phyloP scores from a whole-genome alignment of 2,888 invertebrate species.

The Diaperis boleti region DNA sequence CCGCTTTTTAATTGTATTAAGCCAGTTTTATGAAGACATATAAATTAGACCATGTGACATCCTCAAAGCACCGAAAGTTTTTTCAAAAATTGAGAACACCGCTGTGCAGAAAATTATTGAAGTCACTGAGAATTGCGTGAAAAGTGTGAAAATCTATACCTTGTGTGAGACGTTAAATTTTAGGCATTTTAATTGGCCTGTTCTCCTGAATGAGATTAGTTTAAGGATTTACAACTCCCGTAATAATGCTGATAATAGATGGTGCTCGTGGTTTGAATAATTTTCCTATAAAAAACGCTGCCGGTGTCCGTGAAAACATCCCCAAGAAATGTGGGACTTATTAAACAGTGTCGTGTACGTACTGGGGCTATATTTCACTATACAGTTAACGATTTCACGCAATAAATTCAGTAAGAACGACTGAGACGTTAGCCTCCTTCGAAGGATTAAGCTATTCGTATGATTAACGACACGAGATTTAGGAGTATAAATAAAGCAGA shows the following conservation, averaged over 20 bases:
- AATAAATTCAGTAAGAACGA: slow-evolving; percentile 46
- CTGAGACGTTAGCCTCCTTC: slow-evolving; percentile 21
- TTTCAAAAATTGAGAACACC: slow-evolving; percentile 2
- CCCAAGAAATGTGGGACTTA: slow-evolving; percentile 29
- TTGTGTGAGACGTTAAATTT: no score
- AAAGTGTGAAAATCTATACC: no score
- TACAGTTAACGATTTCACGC: slow-evolving; percentile 47
- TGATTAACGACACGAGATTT: slow-evolving; percentile 21
- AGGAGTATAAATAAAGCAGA: slow-evolving; percentile 2
- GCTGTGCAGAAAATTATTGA: background rate
- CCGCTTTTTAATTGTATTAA: slow-evolving; percentile 48
- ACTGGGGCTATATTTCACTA: slow-evolving; percentile 47
- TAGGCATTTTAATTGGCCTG: slow-evolving; percentile 24
- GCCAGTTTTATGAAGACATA: slow-evolving; percentile 61
- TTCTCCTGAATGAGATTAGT: slow-evolving; percentile 22
- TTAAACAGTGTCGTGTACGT: slow-evolving; percentile 23
- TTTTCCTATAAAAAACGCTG: slow-evolving; percentile 18
- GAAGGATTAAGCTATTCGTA: slow-evolving; percentile 49
- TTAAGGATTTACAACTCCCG: slow-evolving; percentile 6
- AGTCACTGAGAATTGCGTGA: no score
- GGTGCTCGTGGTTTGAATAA: slow-evolving; percentile 11
- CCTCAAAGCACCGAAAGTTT: background rate
- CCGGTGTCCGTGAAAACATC: slow-evolving; percentile 24
- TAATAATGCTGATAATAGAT: slow-evolving; percentile 28
- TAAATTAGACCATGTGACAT: slow-evolving; percentile 53